Evolutionary conservation across 2,113 vertebrate species (phyloP).

Genomic region (Cyanistes caeruleus): DNA sequence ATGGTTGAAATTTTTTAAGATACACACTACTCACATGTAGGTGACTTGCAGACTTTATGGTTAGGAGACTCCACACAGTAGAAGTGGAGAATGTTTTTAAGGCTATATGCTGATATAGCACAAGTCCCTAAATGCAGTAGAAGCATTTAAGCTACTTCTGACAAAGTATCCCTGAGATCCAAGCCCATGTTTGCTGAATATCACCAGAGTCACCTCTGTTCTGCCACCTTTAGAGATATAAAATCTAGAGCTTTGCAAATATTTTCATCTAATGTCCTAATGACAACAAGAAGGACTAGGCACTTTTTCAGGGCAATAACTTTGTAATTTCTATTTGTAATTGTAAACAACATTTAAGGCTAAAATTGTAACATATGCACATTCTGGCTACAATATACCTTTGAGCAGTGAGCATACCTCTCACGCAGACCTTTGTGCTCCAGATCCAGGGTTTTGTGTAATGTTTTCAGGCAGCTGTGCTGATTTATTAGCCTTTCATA

Average conservation of each 20-base stretch:
- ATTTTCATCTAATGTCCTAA: not conserved
- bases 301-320: not conserved
- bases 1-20: not conserved
- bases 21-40: not conserved
- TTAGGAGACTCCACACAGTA: not conserved
- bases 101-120: not conserved
- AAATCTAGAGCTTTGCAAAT: not conserved
- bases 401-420: slow-evolving; percentile 50
- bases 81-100: not conserved
- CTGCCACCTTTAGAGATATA: not conserved
- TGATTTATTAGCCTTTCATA: slow-evolving; percentile 91
- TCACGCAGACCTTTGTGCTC: slow-evolving; percentile 81
- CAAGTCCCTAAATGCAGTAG: not conserved
- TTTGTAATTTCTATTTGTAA: not conserved
- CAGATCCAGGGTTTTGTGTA: slow-evolving; percentile 84
- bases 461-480: slow-evolving; percentile 85
- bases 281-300: not conserved
- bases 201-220: not conserved
- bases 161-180: not conserved
- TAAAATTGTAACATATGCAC: not conserved
- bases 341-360: not conserved
- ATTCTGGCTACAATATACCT: not conserved
- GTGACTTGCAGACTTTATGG: not conserved
- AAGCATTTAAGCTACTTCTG: not conserved
- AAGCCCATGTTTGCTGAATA: not conserved